Evolutionary conservation across 2,797 vertebrate genomes (phyloP), one percentile per base, ranked within the genome.

Genomic region (Gallinago stenura): DNA sequence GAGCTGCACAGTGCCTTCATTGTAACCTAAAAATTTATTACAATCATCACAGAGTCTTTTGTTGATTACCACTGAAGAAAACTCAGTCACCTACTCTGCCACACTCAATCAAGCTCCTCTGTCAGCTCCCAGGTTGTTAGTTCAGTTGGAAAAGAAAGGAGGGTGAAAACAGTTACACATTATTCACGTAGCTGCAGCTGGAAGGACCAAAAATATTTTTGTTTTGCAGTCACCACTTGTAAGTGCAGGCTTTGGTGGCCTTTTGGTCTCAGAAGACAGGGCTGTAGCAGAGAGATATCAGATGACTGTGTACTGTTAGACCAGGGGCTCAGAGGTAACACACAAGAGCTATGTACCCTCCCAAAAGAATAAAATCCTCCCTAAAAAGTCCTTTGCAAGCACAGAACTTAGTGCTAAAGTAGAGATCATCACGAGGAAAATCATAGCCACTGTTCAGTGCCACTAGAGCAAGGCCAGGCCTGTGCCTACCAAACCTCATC

Each of bases 391-490:
- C 14, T 78, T 70, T 73, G 9, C 41, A 84, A 81, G n/a, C 60
- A 51, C 30, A n/a, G 18, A 58, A 58, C n/a, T 65, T 43, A 72
- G 12, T 54, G 26, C 15, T 80, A 31, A 24, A 66, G 50, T 26
- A 88, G 6, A 41, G 20, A 35, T 9, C 3, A 0, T 57, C 41
- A 61, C 15, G 53, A 69, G 22, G 41, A 64, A 80, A 71, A 89
- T 58, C 28, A 30, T 7, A 76, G 10, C 6, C 33, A 43, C 19
- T 0, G 0, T 70, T 54, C 1, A 0, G 15, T 43, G 61, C 53
- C n/a, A n/a, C 26, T 65, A 65, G 50, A 73, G 22, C 9, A 56
- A 72, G 65, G 15, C 30, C 16, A n/a, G 19, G 18, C 43, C 41
- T 66, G 5, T 17, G 18, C 33, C 57, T 43, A 16, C 18, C 24